Conservation (phyloP, 2,888 invertebrate species). For the Phortica okadai region DNA sequence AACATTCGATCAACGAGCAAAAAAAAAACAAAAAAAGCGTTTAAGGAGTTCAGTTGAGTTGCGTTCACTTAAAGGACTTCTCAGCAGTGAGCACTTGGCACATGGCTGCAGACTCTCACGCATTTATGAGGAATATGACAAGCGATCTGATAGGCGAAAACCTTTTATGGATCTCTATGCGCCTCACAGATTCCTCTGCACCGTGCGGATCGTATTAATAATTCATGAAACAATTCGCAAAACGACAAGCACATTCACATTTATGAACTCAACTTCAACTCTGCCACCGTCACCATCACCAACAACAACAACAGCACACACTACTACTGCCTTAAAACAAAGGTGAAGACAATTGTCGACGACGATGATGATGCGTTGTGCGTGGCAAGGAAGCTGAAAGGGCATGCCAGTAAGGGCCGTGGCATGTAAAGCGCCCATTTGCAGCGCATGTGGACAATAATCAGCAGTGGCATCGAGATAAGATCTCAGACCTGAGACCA, state of each 20-base stretch:
- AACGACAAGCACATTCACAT: slow-evolving; percentile 18
- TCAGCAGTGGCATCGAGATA: slow-evolving; percentile 48
- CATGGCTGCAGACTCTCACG: slow-evolving; percentile 48
- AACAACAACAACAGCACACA: not conserved
- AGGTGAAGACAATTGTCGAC: not conserved
- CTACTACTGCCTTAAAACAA: not conserved
- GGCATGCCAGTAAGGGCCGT: slow-evolving; percentile 42
- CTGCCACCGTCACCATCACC: slow-evolving; percentile 12
- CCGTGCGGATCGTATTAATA: slow-evolving; percentile 57
- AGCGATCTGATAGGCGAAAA: slow-evolving; percentile 68
- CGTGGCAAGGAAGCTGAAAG: slow-evolving; percentile 10
- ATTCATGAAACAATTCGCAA: slow-evolving; percentile 58
- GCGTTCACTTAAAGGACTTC: not conserved
- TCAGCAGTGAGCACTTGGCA: not conserved
- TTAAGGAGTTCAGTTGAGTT: not conserved
- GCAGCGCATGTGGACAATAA: slow-evolving; percentile 37
- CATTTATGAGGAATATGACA: slow-evolving; percentile 70
- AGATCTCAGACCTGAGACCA: slow-evolving; percentile 39
- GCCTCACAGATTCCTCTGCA: slow-evolving; percentile 59
- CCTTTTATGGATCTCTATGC: slow-evolving; percentile 68
- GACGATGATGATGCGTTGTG: slow-evolving; percentile 22
- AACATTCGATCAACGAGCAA: not conserved
- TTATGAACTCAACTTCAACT: slow-evolving; percentile 26
- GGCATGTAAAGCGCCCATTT: slow-evolving; percentile 55
- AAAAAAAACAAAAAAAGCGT: not conserved